phyloP scores from a whole-genome alignment of 2,888 invertebrate species.

The Thera obeliscata region DNA sequence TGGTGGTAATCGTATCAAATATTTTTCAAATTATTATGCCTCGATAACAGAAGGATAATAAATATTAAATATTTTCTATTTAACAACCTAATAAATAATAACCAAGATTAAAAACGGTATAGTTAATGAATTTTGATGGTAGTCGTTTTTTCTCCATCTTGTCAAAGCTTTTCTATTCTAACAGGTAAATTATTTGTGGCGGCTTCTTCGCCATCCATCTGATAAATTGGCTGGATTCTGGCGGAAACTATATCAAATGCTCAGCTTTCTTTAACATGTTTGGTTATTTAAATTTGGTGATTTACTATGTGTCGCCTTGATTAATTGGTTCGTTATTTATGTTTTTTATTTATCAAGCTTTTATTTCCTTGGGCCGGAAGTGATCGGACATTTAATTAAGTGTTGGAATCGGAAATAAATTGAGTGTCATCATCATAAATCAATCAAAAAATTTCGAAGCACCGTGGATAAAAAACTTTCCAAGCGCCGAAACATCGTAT shows the following conservation, averaged over 20 bases:
- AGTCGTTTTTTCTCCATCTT: slow-evolving; percentile 19
- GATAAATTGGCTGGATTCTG: slow-evolving; percentile 32
- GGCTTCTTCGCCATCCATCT: slow-evolving; percentile 7
- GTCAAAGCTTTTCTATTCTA: slow-evolving; percentile 13
- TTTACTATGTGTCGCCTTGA: slow-evolving; percentile 34
- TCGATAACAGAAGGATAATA: slow-evolving; percentile 7
- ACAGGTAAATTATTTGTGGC: slow-evolving; percentile 12
- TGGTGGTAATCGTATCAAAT: not conserved
- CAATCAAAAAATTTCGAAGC: slow-evolving; percentile 15
- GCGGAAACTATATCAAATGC: slow-evolving; percentile 26
- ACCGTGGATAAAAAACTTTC: slow-evolving; percentile 10
- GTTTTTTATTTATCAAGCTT: slow-evolving; percentile 23
- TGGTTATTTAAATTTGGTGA: slow-evolving; percentile 35
- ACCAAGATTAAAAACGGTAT: slow-evolving; percentile 16
- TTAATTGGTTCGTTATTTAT: slow-evolving; percentile 31
- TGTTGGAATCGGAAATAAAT: slow-evolving; percentile 7
- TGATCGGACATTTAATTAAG: slow-evolving; percentile 10
- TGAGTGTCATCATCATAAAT: slow-evolving; percentile 18
- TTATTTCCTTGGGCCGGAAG: slow-evolving; percentile 14
- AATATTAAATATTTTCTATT: slow-evolving; percentile 19
- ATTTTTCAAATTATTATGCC: slow-evolving; percentile 10
- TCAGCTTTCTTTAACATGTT: slow-evolving; percentile 33
- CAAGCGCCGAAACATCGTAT: slow-evolving; percentile 7
- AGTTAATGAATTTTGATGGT: slow-evolving; percentile 23
- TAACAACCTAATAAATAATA: slow-evolving; percentile 26